Evolutionary conservation across 2,113 vertebrate species (phyloP), one percentile per base, ranked within the genome.

Genomic region (Chlamydotis undulata): DNA sequence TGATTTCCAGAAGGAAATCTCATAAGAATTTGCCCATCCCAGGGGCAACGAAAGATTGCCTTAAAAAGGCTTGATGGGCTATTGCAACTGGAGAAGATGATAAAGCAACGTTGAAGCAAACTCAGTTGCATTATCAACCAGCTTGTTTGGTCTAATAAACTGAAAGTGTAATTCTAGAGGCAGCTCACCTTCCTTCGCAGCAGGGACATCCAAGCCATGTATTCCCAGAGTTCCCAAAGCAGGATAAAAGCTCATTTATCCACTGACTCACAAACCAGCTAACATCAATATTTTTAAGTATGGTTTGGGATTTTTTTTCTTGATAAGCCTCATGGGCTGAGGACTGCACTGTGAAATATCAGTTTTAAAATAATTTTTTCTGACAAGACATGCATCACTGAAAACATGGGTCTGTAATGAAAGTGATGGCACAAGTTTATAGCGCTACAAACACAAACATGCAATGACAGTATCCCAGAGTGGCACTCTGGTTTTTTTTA

Each of bases 371-470:
- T 85, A 70, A 61, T 82, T 61, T 83, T 88, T 74, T 69, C 63
- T 91, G 94, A 91, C 95, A 94, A 50, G 91, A 85, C 55, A 79
- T 82, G 67, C 89, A 61, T 83, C 91, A 59, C 67, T 80, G 92
- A 47, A 90, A 52, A 74, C 12, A 31, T 8, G 39, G 5, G n/a
- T 68, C 83, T 55, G 71, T 45, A 94, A 73, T 33, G 59, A 71
- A 90, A 94, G 82, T 22, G 92, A 79, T 80, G 87, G 92, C 89
- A 29, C 65, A 83, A 52, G 57, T 69, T 87, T 63, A 1, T 28
- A 61, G 83, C 14, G 3, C 65, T 19, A 68, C 45, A 77, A 74
- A 74, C 70, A 65, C 82, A 91, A 94, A 94, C 45, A 7, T 39
- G 61, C 39, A 2, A 12, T 53, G 96, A 93, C 89, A 91, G 71